phyloP scores from a whole-genome alignment of 2,113 vertebrate genomes.

The Eptatretus burgeri region DNA sequence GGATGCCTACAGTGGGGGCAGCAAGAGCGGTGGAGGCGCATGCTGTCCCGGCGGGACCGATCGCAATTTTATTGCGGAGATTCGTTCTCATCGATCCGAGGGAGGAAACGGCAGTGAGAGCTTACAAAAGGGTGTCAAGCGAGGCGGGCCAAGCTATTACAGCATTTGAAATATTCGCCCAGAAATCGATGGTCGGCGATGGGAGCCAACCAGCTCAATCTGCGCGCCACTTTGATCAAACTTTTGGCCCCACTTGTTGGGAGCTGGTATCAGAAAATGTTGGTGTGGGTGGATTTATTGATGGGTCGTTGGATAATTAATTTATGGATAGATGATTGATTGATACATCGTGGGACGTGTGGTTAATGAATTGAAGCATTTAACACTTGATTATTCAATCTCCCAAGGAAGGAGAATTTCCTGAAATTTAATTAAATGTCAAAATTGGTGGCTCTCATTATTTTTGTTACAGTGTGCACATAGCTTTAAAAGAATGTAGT shows the following conservation, averaged over 20 bases:
- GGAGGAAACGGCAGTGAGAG: not conserved
- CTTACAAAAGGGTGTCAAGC: not conserved
- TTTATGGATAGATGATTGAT: too few relatives aligned
- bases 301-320: too few relatives aligned
- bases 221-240: not conserved
- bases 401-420: too few relatives aligned
- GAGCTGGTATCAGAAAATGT: not conserved
- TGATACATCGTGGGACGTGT: too few relatives aligned
- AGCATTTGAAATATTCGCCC: slow-evolving; percentile 4
- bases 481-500: too few relatives aligned
- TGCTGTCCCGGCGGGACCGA: not conserved
- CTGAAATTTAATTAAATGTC: too few relatives aligned
- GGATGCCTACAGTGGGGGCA: not conserved
- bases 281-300: too few relatives aligned
- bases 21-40: not conserved
- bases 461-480: too few relatives aligned
- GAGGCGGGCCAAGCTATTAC: slow-evolving; percentile 1
- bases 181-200: not conserved
- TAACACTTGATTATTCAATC: too few relatives aligned
- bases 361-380: too few relatives aligned
- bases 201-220: not conserved
- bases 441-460: too few relatives aligned
- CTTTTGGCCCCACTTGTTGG: not conserved
- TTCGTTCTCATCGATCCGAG: slow-evolving; percentile 1
- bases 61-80: slow-evolving; percentile 5